phyloP scores from a whole-genome alignment of 1,140 invertebrate species.

The Plectrocnemia conspersa region DNA sequence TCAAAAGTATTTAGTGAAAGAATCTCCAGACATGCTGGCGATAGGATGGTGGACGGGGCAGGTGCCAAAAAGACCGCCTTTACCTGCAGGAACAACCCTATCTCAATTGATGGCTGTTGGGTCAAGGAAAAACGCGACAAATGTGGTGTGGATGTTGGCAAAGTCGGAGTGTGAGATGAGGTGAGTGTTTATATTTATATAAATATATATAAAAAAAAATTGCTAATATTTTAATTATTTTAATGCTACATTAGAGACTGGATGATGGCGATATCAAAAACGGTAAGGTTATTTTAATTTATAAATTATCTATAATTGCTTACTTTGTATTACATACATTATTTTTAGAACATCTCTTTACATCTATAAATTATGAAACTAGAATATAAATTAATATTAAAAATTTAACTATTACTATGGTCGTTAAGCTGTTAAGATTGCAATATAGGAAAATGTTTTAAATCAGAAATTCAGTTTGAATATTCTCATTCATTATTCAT shows the following conservation, averaged over 20 bases:
- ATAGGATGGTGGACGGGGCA: slow-evolving; percentile 68
- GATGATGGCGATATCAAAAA: slow-evolving; percentile 68
- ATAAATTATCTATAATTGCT: neutral
- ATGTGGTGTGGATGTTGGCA: slow-evolving; percentile 60
- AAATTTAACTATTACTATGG: too few species aligned
- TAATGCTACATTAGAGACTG: slow-evolving; percentile 55
- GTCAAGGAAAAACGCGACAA: slow-evolving; percentile 52
- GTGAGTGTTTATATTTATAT: slow-evolving; percentile 47
- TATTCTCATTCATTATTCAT: too few species aligned
- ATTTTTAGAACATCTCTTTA: too few species aligned
- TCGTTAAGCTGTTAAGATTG: too few species aligned
- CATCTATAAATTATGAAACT: too few species aligned
- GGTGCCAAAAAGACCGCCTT: slow-evolving; percentile 63
- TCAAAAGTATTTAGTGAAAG: slow-evolving; percentile 59
- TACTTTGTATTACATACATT: too few species aligned
- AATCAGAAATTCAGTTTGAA: too few species aligned
- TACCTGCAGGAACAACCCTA: slow-evolving; percentile 60
- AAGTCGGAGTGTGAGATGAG: slow-evolving; percentile 63
- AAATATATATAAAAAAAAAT: too few species aligned
- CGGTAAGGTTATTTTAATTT: slow-evolving; percentile 49
- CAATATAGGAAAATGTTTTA: too few species aligned
- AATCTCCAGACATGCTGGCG: slow-evolving; percentile 73
- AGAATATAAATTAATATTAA: too few species aligned
- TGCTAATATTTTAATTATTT: slow-evolving; percentile 12
- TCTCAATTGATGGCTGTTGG: slow-evolving; percentile 69